phyloP scores from a whole-genome alignment of 1,140 invertebrate genomes.

The Bombus ignitus region DNA sequence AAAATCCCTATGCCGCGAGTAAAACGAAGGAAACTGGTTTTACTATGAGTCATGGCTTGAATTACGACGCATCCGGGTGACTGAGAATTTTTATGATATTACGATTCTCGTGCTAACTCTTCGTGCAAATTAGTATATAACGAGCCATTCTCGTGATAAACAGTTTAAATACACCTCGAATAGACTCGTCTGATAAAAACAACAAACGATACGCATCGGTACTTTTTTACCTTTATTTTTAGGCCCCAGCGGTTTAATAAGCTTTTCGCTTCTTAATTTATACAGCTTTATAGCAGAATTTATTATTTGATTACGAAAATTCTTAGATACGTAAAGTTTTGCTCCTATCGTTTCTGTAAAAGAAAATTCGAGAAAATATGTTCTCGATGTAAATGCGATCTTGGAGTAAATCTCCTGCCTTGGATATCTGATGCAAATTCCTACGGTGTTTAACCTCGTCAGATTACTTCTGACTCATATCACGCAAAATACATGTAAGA shows the following conservation, averaged over 20 bases:
- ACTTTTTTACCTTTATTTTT: background rate
- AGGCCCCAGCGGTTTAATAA: accelerated
- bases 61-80: conserved; percentile 49
- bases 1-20: conserved; percentile 18
- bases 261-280: background rate
- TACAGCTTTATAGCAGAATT: too few relatives aligned
- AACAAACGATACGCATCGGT: background rate
- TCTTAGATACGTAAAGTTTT: too few relatives aligned
- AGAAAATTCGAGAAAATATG: too few relatives aligned
- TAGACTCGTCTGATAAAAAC: background rate
- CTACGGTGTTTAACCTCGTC: too few relatives aligned
- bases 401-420: too few relatives aligned
- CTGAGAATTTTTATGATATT: conserved; percentile 46
- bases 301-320: too few relatives aligned
- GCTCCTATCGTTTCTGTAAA: too few relatives aligned
- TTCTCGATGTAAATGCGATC: too few relatives aligned
- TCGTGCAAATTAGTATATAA: conserved; percentile 42
- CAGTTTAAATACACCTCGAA: background rate
- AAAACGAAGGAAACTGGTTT: conserved; percentile 50
- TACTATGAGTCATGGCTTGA: conserved; percentile 43
- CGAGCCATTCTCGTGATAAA: conserved; percentile 18
- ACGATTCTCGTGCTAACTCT: conserved; percentile 38
- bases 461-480: too few relatives aligned
- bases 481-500: too few relatives aligned
- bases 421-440: too few relatives aligned